A percentile compares a stretch with the other conserved stretches of the same genome.
Evolutionary conservation across 2,113 vertebrate genomes (phyloP).

Genomic region (Pleuronectes platessa): DNA sequence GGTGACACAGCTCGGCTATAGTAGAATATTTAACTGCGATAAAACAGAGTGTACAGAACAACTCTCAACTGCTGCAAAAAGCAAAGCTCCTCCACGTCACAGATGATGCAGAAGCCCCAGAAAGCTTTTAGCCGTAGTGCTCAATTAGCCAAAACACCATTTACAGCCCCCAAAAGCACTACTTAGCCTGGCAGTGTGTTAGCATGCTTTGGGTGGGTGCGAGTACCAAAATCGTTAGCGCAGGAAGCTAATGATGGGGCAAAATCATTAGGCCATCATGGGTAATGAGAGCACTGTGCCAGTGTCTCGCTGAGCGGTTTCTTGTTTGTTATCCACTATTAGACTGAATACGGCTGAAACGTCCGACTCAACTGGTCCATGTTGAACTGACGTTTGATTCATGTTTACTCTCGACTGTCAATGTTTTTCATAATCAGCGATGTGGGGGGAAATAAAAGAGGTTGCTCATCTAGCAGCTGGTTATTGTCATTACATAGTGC

Average conservation of each 20-base stretch:
- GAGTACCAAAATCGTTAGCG: constrained; percentile 58
- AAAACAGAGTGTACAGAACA: constrained; percentile 23
- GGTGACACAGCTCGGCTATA: not conserved
- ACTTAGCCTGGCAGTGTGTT: constrained; percentile 48
- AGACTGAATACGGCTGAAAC: not conserved
- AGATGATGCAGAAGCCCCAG: constrained; percentile 15
- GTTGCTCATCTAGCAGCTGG: not conserved
- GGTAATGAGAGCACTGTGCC: constrained; percentile 51
- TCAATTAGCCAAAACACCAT: constrained; percentile 69
- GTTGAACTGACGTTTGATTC: not conserved
- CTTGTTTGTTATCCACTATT: constrained; percentile 11
- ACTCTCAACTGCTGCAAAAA: constrained; percentile 1
- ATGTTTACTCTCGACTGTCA: constrained; percentile 1
- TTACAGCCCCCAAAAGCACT: constrained; percentile 54
- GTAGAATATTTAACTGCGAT: constrained; percentile 15
- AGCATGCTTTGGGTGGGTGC: constrained; percentile 57
- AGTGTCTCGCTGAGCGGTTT: constrained; percentile 17
- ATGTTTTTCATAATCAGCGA: not conserved
- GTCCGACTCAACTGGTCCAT: not conserved
- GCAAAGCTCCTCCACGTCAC: constrained; percentile 24
- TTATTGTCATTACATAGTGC: not conserved
- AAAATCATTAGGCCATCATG: constrained; percentile 58
- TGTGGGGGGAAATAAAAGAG: not conserved
- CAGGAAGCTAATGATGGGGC: constrained; percentile 60
- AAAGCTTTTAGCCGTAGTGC: constrained; percentile 68